Percentiles rank a stretch among this genome's conserved stretches.
These are phyloP conservation scores for Campaea margaritaria DNA, from an alignment of 2,888 invertebrate species.

Conservation along the genomic window DNA sequence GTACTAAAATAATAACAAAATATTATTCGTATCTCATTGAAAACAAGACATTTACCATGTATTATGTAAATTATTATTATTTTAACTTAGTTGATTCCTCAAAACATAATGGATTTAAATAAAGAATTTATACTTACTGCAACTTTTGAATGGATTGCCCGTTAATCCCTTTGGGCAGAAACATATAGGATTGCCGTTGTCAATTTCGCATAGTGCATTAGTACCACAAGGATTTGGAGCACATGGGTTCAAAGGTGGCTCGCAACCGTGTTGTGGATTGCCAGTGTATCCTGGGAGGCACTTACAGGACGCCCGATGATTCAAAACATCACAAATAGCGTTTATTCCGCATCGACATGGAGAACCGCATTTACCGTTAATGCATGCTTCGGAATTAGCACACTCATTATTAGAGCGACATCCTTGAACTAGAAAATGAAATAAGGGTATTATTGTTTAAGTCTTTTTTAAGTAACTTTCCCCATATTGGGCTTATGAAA, in stretches of 20 bases:
- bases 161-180: conserved; percentile 95
- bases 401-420: conserved; percentile 91
- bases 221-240: conserved; percentile 94
- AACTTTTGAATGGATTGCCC: conserved; percentile 95
- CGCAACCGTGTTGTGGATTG: conserved; percentile 89
- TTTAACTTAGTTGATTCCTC: background rate
- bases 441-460: too few relatives aligned
- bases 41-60: too few relatives aligned
- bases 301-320: conserved; percentile 92
- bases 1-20: conserved; percentile 86
- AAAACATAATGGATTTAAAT: background rate
- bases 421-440: conserved; percentile 84
- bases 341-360: conserved; percentile 92
- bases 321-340: conserved; percentile 92
- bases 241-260: conserved; percentile 91
- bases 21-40: background rate
- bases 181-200: conserved; percentile 94
- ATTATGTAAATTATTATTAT: too few relatives aligned
- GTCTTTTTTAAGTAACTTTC: too few relatives aligned
- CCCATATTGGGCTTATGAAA: too few relatives aligned
- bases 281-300: conserved; percentile 93
- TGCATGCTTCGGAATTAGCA: conserved; percentile 89
- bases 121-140: conserved; percentile 92
- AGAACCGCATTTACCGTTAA: conserved; percentile 90
- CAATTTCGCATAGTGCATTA: conserved; percentile 93